Evolutionary conservation across 2,113 vertebrate species (phyloP).

Genomic region (Cranoglanis bouderius): DNA sequence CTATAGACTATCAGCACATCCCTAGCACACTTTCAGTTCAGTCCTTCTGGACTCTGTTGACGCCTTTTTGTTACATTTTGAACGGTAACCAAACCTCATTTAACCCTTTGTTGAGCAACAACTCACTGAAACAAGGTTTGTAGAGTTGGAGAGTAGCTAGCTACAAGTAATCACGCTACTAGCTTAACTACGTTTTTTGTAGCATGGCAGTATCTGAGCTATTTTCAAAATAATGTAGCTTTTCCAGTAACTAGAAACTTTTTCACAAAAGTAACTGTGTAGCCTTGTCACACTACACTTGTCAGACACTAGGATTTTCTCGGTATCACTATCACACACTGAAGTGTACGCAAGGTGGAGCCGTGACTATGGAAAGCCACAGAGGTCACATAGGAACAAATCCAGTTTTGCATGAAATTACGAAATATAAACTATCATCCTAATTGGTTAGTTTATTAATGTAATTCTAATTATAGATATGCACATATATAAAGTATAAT

Average conservation of each 20-base stretch:
- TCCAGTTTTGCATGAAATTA: neutral
- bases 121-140: too few species aligned
- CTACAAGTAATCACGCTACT: neutral
- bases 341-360: neutral
- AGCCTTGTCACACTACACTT: neutral
- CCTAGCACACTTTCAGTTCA: too few species aligned
- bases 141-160: too few species aligned
- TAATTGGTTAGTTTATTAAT: neutral
- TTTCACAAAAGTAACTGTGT: neutral
- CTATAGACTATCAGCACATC: too few species aligned
- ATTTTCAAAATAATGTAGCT: too few species aligned
- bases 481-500: too few species aligned
- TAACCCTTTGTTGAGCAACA: too few species aligned
- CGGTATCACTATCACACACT: neutral
- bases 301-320: neutral
- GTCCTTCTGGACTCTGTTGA: too few species aligned
- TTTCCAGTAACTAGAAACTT: neutral
- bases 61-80: too few species aligned
- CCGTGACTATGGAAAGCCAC: neutral
- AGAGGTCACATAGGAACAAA: neutral
- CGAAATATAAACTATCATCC: neutral
- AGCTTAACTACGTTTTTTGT: too few species aligned
- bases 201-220: too few species aligned
- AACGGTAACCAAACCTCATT: too few species aligned
- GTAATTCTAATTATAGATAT: neutral